Evolutionary conservation across 2,888 invertebrate genomes (phyloP).

Genomic region (Encarsia formosa): DNA sequence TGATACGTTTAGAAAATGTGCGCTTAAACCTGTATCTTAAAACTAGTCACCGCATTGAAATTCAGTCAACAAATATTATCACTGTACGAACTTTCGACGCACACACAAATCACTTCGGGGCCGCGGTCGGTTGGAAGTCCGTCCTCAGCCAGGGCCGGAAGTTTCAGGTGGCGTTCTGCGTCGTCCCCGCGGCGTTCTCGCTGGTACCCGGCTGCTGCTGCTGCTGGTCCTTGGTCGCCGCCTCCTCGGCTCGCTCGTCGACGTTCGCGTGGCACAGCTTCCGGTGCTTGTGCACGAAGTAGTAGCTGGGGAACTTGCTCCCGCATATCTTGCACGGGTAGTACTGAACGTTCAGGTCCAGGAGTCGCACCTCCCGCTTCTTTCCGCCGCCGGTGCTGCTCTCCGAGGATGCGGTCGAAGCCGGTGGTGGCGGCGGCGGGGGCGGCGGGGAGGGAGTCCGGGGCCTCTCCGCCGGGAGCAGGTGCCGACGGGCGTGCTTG

Average conservation of each 20-base stretch:
- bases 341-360: constrained; percentile 81
- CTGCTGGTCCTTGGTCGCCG: constrained; percentile 19
- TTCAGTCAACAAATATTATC: too few species aligned
- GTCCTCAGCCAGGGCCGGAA: constrained; percentile 23
- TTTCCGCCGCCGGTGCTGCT: not conserved
- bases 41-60: too few species aligned
- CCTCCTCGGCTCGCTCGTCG: constrained; percentile 36
- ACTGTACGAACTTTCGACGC: too few species aligned
- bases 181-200: constrained; percentile 24
- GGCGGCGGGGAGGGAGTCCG: constrained; percentile 12
- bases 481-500: constrained; percentile 63
- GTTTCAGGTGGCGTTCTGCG: constrained; percentile 20
- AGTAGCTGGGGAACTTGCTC: constrained; percentile 87
- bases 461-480: constrained; percentile 36
- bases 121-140: constrained; percentile 8
- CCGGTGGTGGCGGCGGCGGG: not conserved
- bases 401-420: not conserved
- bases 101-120: too few species aligned
- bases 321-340: constrained; percentile 92
- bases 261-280: constrained; percentile 75
- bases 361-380: constrained; percentile 58
- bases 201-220: constrained; percentile 44
- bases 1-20: too few species aligned
- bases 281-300: constrained; percentile 88
- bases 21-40: too few species aligned